These are phyloP conservation scores for Pipra filicauda DNA, from an alignment of 2,113 vertebrate species.

Conservation along the genomic window DNA sequence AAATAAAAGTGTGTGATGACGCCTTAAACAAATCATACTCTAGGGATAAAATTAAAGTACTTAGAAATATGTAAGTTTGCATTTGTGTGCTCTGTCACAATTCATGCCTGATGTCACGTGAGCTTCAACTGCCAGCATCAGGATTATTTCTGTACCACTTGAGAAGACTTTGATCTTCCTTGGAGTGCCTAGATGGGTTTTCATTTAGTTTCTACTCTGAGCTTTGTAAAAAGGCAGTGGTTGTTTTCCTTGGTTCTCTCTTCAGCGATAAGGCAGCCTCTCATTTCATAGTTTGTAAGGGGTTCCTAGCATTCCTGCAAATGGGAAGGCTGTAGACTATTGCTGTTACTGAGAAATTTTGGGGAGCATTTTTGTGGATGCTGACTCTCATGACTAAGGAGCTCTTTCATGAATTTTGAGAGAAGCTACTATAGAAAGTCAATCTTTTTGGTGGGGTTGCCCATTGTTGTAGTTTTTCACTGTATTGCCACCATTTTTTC, in stretches of 20 bases:
- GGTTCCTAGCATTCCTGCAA: not conserved
- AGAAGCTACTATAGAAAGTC: not conserved
- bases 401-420: not conserved
- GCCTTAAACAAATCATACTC: not conserved
- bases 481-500: rapidly evolving
- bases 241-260: not conserved
- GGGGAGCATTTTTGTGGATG: not conserved
- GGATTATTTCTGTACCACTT: not conserved
- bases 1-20: not conserved
- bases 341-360: not conserved
- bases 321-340: not conserved
- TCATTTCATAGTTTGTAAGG: not conserved
- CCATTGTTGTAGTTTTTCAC: not conserved
- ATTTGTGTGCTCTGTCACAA: not conserved
- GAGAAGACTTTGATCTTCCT: not conserved
- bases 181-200: not conserved
- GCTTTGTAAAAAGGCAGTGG: not conserved
- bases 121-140: not conserved
- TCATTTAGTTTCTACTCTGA: not conserved
- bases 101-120: not conserved
- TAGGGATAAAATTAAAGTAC: not conserved
- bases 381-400: not conserved
- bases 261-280: not conserved
- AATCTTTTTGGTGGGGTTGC: not conserved
- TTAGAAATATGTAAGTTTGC: not conserved